A percentile compares a stretch with the other conserved stretches of the same genome.
phyloP scores from a whole-genome alignment of 1,140 invertebrate species.

The Pectinophora gossypiella region DNA sequence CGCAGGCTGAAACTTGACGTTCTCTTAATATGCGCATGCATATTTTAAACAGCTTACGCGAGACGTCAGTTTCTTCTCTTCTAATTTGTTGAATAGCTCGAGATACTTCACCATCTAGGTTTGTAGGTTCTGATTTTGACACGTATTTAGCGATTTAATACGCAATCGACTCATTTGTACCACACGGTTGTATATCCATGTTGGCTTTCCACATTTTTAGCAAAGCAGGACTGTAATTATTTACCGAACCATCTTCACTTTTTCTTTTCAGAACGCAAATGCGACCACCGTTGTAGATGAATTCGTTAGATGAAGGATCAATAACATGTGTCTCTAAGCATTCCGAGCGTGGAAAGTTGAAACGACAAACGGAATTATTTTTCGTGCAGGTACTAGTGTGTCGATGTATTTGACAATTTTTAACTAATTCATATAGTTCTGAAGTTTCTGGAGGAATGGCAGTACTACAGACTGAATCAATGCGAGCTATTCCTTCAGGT shows the following conservation, averaged over 20 bases:
- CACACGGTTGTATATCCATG: slow-evolving; percentile 32
- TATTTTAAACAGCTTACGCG: slow-evolving; percentile 35
- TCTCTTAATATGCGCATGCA: slow-evolving; percentile 5
- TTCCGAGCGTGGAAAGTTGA: slow-evolving; percentile 17
- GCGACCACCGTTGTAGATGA: slow-evolving; percentile 13
- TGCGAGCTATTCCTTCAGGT: slow-evolving; percentile 15
- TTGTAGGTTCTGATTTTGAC: slow-evolving; percentile 49
- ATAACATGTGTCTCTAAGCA: slow-evolving; percentile 11
- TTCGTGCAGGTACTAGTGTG: slow-evolving; percentile 19
- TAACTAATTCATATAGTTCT: slow-evolving; percentile 13
- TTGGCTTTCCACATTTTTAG: slow-evolving; percentile 21
- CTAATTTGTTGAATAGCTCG: slow-evolving; percentile 31
- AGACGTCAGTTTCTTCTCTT: slow-evolving; percentile 24
- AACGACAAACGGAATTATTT: slow-evolving; percentile 19
- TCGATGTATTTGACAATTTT: slow-evolving; percentile 22
- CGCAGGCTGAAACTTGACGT: slow-evolving; percentile 35
- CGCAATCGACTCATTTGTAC: slow-evolving; percentile 37
- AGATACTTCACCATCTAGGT: slow-evolving; percentile 22
- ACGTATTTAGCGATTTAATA: slow-evolving; percentile 59
- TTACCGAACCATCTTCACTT: slow-evolving; percentile 11
- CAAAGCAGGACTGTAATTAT: slow-evolving; percentile 21
- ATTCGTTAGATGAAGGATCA: slow-evolving; percentile 16
- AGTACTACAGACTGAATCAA: slow-evolving; percentile 12
- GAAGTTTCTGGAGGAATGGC: slow-evolving; percentile 9
- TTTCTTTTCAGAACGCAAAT: slow-evolving; percentile 16